Conservation (phyloP, 2,113 vertebrate genomes). For the Coregonus clupeaformis region DNA sequence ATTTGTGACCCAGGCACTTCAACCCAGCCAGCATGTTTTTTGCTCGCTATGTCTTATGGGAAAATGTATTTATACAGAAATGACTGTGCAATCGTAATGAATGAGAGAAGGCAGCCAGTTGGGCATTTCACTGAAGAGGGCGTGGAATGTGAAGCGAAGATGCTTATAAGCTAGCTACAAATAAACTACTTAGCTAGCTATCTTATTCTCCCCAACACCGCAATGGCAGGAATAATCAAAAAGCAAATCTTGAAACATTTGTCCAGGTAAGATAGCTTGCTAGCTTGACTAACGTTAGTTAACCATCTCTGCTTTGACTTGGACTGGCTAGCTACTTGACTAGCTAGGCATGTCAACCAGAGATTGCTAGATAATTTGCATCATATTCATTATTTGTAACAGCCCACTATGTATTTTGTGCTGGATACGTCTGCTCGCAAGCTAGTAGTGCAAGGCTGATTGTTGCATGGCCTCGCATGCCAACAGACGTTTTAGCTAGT, state of each 20-base stretch:
- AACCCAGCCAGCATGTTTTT: not conserved
- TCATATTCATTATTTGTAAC: too few species aligned
- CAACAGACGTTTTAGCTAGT: too few species aligned
- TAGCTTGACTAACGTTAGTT: not conserved
- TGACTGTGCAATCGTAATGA: not conserved
- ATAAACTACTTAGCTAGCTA: too few species aligned
- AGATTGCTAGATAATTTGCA: too few species aligned
- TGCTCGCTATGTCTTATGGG: not conserved
- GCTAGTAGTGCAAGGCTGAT: too few species aligned
- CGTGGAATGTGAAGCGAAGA: not conserved
- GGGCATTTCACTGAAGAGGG: not conserved
- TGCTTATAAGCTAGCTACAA: not conserved
- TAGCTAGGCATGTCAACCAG: too few species aligned
- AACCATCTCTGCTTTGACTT: not conserved
- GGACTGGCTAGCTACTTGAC: too few species aligned
- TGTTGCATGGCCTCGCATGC: too few species aligned
- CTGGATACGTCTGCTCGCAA: too few species aligned
- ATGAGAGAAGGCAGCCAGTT: not conserved
- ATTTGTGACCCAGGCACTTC: not conserved
- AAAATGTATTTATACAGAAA: not conserved
- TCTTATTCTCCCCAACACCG: not conserved
- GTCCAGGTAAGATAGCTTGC: conserved; percentile 81
- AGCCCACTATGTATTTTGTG: too few species aligned
- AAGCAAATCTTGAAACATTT: conserved; percentile 97
- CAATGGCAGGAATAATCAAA: conserved; percentile 93